Base-by-base conservation (phyloP, 1,140 invertebrate genomes). In the Lordiphosa collinella region DNA sequence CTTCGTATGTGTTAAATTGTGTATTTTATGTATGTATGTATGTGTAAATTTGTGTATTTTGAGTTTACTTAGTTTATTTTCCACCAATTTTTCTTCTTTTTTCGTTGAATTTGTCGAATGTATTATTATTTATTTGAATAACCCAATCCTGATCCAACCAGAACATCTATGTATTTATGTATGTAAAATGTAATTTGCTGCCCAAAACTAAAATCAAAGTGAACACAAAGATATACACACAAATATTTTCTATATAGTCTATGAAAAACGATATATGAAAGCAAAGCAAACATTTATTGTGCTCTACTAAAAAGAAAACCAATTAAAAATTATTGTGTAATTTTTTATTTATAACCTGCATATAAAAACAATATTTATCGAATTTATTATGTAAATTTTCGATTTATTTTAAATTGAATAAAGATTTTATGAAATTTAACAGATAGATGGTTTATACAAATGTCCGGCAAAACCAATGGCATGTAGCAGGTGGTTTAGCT, bases 321-420 rank as follows among this genome's bases (percentile, higher is more conserved):
- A 29, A 29, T 0, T 8, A 29, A 29, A 82, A 80, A 75, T 65
- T 79, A 82, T 71, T 80, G 58, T 54, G 54, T 82, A 80, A 75
- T 58, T 44, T 66, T 22, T 80, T 75, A 80, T 80, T 82, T 76
- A 76, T 71, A 71, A 67, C 71, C 66, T 82, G 56, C 79, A 82
- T 68, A 68, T 68, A 71, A 68, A 57, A 80, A 64, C 71, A 48
- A 80, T 80, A 80, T 80, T 80, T 80, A 80, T 80, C 76, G 76
- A 80, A 80, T 80, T 80, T 80, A 80, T 80, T 80, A 80, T 82
- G 71, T 80, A 82, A 70, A 55, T 80, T 80, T 80, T 73, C 65
- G 71, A 82, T 80, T 80, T 82, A 67, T 71, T 76, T 76, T 67
- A 75, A 75, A 63, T 40, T 63, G 58, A 82, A 82, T 82, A 82